Base-by-base conservation (phyloP, 2,888 invertebrate genomes). In the Tetropium fuscum region DNA sequence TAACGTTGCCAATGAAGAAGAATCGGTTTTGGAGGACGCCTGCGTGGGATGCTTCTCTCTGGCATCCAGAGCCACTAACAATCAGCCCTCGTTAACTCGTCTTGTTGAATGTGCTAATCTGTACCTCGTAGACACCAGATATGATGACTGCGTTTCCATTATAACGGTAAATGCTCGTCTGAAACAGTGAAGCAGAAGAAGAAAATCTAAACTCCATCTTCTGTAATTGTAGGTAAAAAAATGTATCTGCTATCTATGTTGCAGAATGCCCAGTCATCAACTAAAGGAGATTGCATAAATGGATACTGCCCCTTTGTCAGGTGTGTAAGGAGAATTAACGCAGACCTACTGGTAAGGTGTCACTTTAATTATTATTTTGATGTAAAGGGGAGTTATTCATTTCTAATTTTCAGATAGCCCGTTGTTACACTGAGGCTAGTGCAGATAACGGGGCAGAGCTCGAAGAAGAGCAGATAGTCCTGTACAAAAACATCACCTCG, bases 401-500 rank as follows among this genome's bases (percentile, higher is more conserved):
- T 61, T 49, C 44, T 86, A 86, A 84, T 86, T 58, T 61, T 49
- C 44, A 86, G 86, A 84, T 86, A 36, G 83, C 82, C 5, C 84
- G 84, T 63, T 86, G 86, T 60, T 85, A 84, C 4, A 78, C 84
- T 55, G 84, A 84, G 80, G 83, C 85, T 2, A 81, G 84, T 68
- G 83, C 83, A 3, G 83, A 84, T 18, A 80, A 86, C 20, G 82
- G 84, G 59, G 81, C 85, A 58, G 81, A 83, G 13, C 47, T 82
- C 10, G 85, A 85, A 67, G 80, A 78, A 10, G 84, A 86, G 63
- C 86, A 85, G 70, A 80, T 86, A n/a, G 74, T 81, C 22, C 85
- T 87, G 70, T 87, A 82, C 71, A 86, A 84, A 19, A 89, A 90
- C 74, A 85, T 88, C 22, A 89, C 88, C 1, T 87, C 88, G 6